Percentiles rank a stretch among this genome's conserved stretches.
phyloP scores from a whole-genome alignment of 2,888 invertebrate species.

The Sarcophaga rosellei region DNA sequence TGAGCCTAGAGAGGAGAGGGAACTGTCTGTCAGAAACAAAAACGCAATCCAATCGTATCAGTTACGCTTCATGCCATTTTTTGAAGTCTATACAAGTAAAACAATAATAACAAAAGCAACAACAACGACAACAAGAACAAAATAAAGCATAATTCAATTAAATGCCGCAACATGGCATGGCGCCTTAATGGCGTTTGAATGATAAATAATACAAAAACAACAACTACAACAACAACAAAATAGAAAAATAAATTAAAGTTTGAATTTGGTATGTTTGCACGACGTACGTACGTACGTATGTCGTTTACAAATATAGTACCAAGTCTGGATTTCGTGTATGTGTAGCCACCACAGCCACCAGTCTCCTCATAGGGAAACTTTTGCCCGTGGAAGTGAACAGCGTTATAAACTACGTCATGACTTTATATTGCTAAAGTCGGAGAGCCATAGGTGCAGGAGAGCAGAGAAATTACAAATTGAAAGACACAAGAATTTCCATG shows the following conservation, averaged over 20 bases:
- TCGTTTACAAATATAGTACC: too few relatives aligned
- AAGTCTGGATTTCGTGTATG: too few relatives aligned
- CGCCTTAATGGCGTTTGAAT: constrained; percentile 64
- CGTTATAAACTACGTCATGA: too few relatives aligned
- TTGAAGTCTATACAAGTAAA: constrained; percentile 16
- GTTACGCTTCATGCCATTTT: constrained; percentile 67
- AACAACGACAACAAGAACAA: not conserved
- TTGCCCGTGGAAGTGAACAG: too few relatives aligned
- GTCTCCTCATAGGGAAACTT: too few relatives aligned
- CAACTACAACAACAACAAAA: constrained; percentile 22
- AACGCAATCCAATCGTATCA: constrained; percentile 67
- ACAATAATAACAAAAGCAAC: constrained; percentile 3
- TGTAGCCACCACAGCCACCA: too few relatives aligned
- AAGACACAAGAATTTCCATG: too few relatives aligned
- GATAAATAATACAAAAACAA: constrained; percentile 40
- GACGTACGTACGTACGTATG: too few relatives aligned
- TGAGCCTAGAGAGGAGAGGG: not conserved
- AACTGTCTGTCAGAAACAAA: constrained; percentile 34
- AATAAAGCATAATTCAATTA: constrained; percentile 63
- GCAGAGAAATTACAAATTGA: too few relatives aligned
- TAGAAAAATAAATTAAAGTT: constrained; percentile 44
- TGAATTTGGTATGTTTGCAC: not conserved
- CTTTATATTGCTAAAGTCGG: too few relatives aligned
- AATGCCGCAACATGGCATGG: constrained; percentile 66
- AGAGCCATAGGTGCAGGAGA: too few relatives aligned